Evolutionary conservation across 2,797 vertebrate genomes (phyloP).

Genomic region (Molothrus ater): DNA sequence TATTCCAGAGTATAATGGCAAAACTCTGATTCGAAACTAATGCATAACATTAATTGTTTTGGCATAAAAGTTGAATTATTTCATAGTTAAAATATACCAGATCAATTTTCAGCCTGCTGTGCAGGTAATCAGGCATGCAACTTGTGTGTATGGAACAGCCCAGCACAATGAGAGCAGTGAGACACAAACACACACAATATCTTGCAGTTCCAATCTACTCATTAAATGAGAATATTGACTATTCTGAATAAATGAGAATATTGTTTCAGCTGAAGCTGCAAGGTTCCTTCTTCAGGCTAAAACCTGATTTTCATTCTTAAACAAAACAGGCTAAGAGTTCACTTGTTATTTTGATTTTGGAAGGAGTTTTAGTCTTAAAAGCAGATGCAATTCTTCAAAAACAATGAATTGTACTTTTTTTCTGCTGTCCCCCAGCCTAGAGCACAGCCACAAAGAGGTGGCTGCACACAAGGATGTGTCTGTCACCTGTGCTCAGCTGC

Average conservation of each 20-base stretch:
- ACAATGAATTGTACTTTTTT: fast-evolving
- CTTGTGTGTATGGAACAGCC: background rate
- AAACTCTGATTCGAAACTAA: conserved; percentile 36
- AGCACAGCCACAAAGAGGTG: fast-evolving
- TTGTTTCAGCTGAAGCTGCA: background rate
- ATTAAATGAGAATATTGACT: conserved; percentile 18
- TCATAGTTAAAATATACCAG: conserved; percentile 42
- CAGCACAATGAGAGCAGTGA: background rate
- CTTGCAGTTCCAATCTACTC: background rate
- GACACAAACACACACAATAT: background rate
- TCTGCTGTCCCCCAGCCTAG: too few relatives aligned
- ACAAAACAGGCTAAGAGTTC: background rate
- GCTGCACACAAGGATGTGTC: background rate
- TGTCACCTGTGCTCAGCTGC: background rate
- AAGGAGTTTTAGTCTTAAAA: background rate
- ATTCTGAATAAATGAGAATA: conserved; percentile 17
- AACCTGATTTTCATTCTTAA: conserved; percentile 9
- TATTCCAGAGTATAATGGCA: background rate
- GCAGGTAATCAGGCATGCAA: conserved; percentile 48
- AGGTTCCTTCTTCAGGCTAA: background rate
- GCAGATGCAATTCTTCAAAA: background rate
- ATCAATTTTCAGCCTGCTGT: conserved; percentile 58
- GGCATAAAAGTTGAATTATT: conserved; percentile 58
- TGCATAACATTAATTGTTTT: conserved; percentile 43
- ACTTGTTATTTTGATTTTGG: background rate